phyloP scores from a whole-genome alignment of 1,140 invertebrate genomes.

The Drosophila littoralis region DNA sequence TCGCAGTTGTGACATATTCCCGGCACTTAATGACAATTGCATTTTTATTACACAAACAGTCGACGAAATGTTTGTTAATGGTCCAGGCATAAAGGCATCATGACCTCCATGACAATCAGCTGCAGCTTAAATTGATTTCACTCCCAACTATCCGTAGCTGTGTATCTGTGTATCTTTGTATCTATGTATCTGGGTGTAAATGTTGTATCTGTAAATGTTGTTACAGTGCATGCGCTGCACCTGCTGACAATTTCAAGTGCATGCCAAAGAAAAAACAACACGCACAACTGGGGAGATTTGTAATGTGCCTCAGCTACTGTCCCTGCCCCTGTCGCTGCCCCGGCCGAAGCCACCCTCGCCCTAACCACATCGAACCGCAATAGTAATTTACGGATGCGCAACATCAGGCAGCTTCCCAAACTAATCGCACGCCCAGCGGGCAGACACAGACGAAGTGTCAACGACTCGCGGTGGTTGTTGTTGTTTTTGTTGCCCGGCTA shows the following conservation, averaged over 20 bases:
- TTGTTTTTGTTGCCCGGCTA: conserved; percentile 50
- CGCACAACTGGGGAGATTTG: conserved; percentile 71
- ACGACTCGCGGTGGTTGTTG: conserved; percentile 23
- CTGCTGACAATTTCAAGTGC: conserved; percentile 85
- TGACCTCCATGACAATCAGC: conserved; percentile 47
- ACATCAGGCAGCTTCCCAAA: conserved; percentile 75
- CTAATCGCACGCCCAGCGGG: conserved; percentile 75
- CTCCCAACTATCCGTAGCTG: conserved; percentile 34
- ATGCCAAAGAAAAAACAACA: conserved; percentile 65
- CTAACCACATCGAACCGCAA: conserved; percentile 71
- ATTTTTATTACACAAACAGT: conserved; percentile 82
- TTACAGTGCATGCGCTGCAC: conserved; percentile 75
- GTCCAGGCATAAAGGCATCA: conserved; percentile 67
- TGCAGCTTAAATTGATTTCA: conserved; percentile 76
- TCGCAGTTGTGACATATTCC: conserved; percentile 54
- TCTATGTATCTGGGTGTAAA: conserved; percentile 2
- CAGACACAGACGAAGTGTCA: conserved; percentile 29
- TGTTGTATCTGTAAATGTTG: conserved; percentile 50
- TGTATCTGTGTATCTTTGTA: conserved; percentile 2
- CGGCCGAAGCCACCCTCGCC: background rate
- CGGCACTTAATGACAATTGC: conserved; percentile 78
- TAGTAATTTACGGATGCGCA: conserved; percentile 77
- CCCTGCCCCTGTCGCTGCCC: background rate
- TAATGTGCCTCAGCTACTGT: background rate
- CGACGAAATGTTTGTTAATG: conserved; percentile 80